Evolutionary conservation across 2,888 invertebrate species (phyloP).

Genomic region (Tiliacea aurago): DNA sequence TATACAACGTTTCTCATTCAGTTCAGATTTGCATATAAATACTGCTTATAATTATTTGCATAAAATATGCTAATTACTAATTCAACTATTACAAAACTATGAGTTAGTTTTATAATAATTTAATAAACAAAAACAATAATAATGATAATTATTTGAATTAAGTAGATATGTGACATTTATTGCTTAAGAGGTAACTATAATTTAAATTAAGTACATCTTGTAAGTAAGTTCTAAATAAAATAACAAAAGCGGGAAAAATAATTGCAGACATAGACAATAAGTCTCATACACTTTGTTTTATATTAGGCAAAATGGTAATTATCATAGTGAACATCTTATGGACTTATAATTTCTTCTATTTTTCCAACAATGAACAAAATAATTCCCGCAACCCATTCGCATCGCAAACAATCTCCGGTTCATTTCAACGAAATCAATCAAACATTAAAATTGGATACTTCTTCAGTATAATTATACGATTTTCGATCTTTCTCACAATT

Average conservation of each 20-base stretch:
- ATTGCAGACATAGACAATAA: too few species aligned
- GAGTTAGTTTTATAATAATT: background rate
- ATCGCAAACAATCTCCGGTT: background rate
- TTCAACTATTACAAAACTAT: background rate
- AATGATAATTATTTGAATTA: background rate
- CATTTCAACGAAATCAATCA: background rate
- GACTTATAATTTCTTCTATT: background rate
- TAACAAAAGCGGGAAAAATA: background rate
- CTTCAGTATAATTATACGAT: background rate
- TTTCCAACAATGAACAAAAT: background rate
- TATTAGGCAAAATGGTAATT: background rate
- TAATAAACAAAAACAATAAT: background rate
- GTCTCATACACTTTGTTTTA: background rate
- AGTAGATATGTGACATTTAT: background rate
- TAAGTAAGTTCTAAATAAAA: background rate
- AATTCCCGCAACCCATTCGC: too few species aligned
- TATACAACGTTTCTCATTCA: slow-evolving; percentile 3
- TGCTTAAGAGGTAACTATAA: too few species aligned
- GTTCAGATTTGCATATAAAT: background rate
- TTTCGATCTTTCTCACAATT: background rate
- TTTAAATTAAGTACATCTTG: background rate
- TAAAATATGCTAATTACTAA: background rate
- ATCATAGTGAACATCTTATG: background rate
- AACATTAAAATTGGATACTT: slow-evolving; percentile 13
- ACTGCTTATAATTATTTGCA: too few species aligned